A percentile compares a stretch with the other conserved stretches of the same genome.
phyloP scores from a whole-genome alignment of 2,888 invertebrate species.

The Drymonia ruficornis region DNA sequence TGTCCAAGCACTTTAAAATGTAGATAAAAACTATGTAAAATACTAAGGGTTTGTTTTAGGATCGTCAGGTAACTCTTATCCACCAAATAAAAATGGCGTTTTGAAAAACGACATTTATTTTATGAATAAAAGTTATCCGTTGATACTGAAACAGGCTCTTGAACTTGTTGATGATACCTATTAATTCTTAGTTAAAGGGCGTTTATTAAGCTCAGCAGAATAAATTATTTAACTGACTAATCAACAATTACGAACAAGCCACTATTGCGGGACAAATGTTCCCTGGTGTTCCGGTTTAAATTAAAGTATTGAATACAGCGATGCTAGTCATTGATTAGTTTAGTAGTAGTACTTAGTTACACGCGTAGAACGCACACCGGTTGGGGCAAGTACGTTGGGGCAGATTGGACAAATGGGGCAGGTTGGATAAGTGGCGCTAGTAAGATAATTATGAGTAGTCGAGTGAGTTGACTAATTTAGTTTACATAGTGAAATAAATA shows the following conservation, averaged over 20 bases:
- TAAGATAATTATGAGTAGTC: neutral
- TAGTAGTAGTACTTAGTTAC: slow-evolving; percentile 34
- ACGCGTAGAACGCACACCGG: slow-evolving; percentile 61
- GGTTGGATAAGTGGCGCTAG: neutral
- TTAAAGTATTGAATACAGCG: slow-evolving; percentile 35
- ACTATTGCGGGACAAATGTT: no score
- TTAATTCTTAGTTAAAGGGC: slow-evolving; percentile 11
- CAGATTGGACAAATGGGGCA: slow-evolving; percentile 16
- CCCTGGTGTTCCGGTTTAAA: neutral
- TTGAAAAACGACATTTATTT: no score
- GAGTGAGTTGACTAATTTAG: slow-evolving; percentile 5
- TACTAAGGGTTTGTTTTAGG: no score
- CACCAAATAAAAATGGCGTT: no score
- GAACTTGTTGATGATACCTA: slow-evolving; percentile 13
- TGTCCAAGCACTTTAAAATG: slow-evolving; percentile 41
- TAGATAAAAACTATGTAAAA: slow-evolving; percentile 26
- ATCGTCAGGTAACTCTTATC: no score
- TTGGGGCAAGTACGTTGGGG: slow-evolving; percentile 22
- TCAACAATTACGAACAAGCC: neutral
- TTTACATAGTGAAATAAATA: no score
- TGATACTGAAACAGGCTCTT: no score
- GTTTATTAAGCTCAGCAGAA: slow-evolving; percentile 11
- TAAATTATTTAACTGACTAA: neutral
- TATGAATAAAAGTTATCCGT: no score
- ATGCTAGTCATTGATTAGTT: slow-evolving; percentile 56